Evolutionary conservation across 2,797 vertebrate species (phyloP), one percentile per base, ranked within the genome.

Genomic region (Rhinella marina): DNA sequence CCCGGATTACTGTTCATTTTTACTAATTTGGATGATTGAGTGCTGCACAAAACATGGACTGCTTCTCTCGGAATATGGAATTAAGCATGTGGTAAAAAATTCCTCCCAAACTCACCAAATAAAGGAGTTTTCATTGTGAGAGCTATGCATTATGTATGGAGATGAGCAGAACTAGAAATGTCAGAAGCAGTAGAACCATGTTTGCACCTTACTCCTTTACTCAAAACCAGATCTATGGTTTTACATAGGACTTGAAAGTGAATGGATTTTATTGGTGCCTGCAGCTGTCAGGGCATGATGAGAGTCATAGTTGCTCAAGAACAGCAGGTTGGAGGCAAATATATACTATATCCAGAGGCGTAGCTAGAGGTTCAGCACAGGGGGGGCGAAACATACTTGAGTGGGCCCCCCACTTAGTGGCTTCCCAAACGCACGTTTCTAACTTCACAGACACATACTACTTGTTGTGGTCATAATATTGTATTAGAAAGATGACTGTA

Each of bases 21-120:
- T 86, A 85, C 80, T 79, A 86, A 86, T 86, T 86, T 75, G 76
- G 79, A 86, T 89, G 88, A 89, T 86, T 72, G 85, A 89, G 80
- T 54, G 61, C 85, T 68, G 66, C 50, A 59, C 48, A 68, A 70
- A 89, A 29, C 52, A 13, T 16, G 29, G 78, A 25, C 66, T 81
- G 72, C 50, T 19, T 52, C 27, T 48, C 52, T 62, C 23, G 12
- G 59, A 41, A 81, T 48, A 8, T n/a, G 61, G 32, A 81, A 81
- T 81, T 62, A 81, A n/a, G 11, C 59, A n/a, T 23, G 48, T 64
- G 59, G 57, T 7, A 32, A 23, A 7, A 62, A 2, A 2, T 52
- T 14, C 12, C 59, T 81, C 19, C 32, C n/a, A 62, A 62, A 81
- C 25, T 13, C 25, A 21, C 14, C 5, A 1, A 57, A 29, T 61